Evolutionary conservation across 2,113 vertebrate species (phyloP).

Genomic region (Colius striatus): DNA sequence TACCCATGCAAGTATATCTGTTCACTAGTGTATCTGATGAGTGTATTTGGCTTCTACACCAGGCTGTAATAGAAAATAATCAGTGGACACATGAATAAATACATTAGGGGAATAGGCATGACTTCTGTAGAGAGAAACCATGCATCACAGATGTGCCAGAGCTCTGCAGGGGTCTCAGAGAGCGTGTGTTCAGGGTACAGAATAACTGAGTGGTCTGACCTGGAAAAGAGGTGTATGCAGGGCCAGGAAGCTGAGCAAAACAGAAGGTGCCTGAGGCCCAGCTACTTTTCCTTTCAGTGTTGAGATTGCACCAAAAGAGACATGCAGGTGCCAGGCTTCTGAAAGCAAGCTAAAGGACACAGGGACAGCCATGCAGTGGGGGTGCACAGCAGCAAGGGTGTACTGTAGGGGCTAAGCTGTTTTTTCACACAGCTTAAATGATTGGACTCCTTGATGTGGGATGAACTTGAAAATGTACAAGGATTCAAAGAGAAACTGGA

Average conservation of each 20-base stretch:
- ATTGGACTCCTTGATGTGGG: rapidly evolving
- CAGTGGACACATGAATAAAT: background rate
- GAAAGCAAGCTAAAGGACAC: background rate
- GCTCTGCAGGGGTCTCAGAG: background rate
- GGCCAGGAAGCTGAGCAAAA: background rate
- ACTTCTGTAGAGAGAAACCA: background rate
- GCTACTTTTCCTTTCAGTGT: background rate
- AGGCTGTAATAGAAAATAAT: background rate
- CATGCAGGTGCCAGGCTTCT: background rate
- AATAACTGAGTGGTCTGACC: background rate
- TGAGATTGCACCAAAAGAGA: background rate
- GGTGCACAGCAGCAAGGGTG: background rate
- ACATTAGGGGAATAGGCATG: background rate
- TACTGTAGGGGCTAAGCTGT: background rate
- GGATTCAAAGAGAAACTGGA: background rate
- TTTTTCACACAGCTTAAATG: background rate
- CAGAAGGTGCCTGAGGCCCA: background rate
- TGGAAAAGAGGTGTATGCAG: background rate
- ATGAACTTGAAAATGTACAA: background rate
- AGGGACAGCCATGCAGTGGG: rapidly evolving
- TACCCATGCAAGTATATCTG: background rate
- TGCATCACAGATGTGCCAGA: background rate
- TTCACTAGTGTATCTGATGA: background rate
- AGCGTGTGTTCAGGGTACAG: background rate
- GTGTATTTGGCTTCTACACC: background rate